These are phyloP conservation scores for Dicerorhinus sumatrensis DNA, from an alignment of 2,113 vertebrate genomes.

Conservation along the genomic window DNA sequence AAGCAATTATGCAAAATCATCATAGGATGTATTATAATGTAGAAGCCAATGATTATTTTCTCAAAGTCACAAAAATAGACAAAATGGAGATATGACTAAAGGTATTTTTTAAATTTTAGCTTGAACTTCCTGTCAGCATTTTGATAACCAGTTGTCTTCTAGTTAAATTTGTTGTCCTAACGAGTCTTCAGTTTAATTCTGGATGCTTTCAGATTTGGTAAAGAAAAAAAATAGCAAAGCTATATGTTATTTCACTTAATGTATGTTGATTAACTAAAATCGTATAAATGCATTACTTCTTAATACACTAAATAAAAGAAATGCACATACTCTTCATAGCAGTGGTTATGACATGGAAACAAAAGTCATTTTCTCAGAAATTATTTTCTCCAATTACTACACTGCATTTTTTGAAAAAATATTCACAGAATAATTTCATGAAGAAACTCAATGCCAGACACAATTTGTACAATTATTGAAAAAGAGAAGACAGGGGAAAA, in stretches of 20 bases:
- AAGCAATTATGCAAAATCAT: not conserved
- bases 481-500: not conserved
- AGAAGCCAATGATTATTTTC: constrained; percentile 61
- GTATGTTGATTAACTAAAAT: constrained; percentile 49
- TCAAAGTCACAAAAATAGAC: constrained; percentile 20
- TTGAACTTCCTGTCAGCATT: constrained; percentile 17
- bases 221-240: not conserved
- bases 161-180: constrained; percentile 33
- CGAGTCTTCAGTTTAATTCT: not conserved
- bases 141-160: constrained; percentile 21
- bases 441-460: not conserved
- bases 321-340: not conserved
- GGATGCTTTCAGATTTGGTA: not conserved
- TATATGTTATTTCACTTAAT: not conserved
- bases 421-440: constrained; percentile 15
- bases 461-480: not conserved
- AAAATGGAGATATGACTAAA: not conserved
- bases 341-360: not conserved
- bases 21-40: not conserved
- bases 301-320: constrained; percentile 47
- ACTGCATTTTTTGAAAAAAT: not conserved
- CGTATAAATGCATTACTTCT: constrained; percentile 18
- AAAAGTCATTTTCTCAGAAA: constrained; percentile 20
- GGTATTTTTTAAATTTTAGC: constrained; percentile 38
- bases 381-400: constrained; percentile 36